Evolutionary conservation across 2,888 invertebrate genomes (phyloP), one percentile per base, ranked within the genome.

Genomic region (Drosophila nigritarsus): DNA sequence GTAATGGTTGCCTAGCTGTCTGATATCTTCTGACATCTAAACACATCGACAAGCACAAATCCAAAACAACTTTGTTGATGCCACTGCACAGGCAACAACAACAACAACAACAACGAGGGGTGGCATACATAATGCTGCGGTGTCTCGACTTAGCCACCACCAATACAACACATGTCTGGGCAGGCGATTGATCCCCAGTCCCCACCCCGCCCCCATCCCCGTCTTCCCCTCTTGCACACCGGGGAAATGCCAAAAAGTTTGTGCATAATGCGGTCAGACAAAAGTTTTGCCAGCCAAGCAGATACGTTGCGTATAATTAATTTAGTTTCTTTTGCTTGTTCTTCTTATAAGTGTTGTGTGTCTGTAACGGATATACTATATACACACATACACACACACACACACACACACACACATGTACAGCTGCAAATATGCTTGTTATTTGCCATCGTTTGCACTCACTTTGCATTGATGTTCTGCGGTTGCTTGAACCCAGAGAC

Each of bases 271-370:
- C 78, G 75, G 73, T 76, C 73, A 62, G 75, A 61, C 56, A 68
- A 75, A 80, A 81, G 54, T 81, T 80, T 78, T 64, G 62, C 62
- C 65, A 62, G 48, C 29, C 45, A 51, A 64, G 58, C 63, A 74
- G 71, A 70, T 60, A 49, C 65, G 74, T 60, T 78, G 65, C 75
- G 68, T 78, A 67, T 81, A 80, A 80, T 80, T 80, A 80, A 80
- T 80, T 80, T 69, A 81, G 75, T 80, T 80, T 69, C 56, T 66
- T 50, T 66, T 65, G 53, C 69, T 49, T 9, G 45, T 48, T 24
- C 13, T 45, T 29, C 29, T 34, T 34, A n/a, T 9, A 40, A 29
- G 29, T 18, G 36, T 56, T 58, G 62, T 8, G 32, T 34, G n/a
- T 67, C 20, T 38, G 45, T 45, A 45, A 53, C 29, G 34, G 13